These are phyloP conservation scores for Parapsyche elsis DNA, from an alignment of 1,140 invertebrate genomes.

Conservation along the genomic window DNA sequence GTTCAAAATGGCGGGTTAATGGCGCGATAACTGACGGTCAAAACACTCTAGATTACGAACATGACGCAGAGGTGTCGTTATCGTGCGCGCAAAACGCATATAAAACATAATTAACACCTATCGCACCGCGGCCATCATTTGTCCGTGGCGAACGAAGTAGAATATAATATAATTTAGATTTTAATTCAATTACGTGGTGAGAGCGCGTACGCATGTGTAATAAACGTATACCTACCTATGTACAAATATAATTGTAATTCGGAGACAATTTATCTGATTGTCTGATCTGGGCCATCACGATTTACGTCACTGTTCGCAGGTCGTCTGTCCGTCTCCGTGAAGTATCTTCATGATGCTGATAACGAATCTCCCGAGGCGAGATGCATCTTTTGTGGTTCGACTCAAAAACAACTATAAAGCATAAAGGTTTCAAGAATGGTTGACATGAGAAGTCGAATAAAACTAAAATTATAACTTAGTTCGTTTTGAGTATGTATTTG, in stretches of 20 bases:
- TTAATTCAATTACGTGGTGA: background rate
- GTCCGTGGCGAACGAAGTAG: background rate
- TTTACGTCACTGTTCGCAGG: conserved; percentile 16
- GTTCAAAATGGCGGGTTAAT: too few relatives aligned
- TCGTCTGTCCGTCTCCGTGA: conserved; percentile 13
- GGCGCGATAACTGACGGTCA: background rate
- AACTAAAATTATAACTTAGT: too few relatives aligned
- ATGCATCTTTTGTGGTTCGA: background rate
- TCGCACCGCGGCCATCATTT: background rate
- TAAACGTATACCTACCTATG: too few relatives aligned
- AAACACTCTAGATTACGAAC: background rate
- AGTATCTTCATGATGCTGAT: conserved; percentile 17
- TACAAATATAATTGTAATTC: too few relatives aligned
- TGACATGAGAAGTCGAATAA: too few relatives aligned
- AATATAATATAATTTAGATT: background rate
- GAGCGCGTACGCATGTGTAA: background rate
- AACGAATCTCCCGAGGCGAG: background rate
- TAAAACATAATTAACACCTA: background rate
- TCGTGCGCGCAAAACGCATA: background rate
- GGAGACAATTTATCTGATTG: background rate
- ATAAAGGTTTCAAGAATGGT: too few relatives aligned
- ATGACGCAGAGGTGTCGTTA: background rate
- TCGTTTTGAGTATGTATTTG: too few relatives aligned
- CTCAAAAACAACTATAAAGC: too few relatives aligned
- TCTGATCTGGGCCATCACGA: background rate